Conservation (phyloP, 2,113 vertebrate genomes). For the Corythaeola cristata region DNA sequence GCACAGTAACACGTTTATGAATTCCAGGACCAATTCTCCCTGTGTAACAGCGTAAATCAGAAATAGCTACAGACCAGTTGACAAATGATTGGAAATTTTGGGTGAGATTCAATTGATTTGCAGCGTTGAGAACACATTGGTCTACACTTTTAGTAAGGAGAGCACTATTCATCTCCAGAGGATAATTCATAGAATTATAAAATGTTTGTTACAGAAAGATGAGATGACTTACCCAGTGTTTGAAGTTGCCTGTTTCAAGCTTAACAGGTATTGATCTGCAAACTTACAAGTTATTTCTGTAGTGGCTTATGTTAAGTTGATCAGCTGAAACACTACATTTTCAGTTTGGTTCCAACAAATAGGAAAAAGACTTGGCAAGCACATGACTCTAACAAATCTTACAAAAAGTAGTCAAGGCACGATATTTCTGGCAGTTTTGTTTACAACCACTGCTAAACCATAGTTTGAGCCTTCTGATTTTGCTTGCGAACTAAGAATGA, state of each 20-base stretch:
- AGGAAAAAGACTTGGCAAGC: neutral
- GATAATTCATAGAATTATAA: neutral
- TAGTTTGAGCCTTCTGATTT: neutral
- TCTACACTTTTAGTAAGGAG: neutral
- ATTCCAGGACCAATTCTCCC: neutral
- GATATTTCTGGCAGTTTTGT: neutral
- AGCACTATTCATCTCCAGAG: neutral
- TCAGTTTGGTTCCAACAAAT: neutral
- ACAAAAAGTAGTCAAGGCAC: neutral
- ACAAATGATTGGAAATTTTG: neutral
- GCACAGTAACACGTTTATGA: neutral
- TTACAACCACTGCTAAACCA: neutral
- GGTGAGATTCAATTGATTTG: neutral
- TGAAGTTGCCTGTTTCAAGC: neutral
- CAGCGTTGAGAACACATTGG: neutral
- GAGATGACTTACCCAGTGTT: neutral
- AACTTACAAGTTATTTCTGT: neutral
- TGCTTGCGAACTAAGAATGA: neutral
- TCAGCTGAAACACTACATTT: neutral
- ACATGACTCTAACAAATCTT: neutral
- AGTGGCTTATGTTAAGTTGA: neutral
- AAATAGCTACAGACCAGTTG: neutral
- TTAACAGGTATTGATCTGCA: neutral
- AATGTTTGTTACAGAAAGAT: neutral
- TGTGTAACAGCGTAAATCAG: neutral